Base-by-base conservation (phyloP, 2,113 vertebrate genomes). In the Clarias macrocephalus region DNA sequence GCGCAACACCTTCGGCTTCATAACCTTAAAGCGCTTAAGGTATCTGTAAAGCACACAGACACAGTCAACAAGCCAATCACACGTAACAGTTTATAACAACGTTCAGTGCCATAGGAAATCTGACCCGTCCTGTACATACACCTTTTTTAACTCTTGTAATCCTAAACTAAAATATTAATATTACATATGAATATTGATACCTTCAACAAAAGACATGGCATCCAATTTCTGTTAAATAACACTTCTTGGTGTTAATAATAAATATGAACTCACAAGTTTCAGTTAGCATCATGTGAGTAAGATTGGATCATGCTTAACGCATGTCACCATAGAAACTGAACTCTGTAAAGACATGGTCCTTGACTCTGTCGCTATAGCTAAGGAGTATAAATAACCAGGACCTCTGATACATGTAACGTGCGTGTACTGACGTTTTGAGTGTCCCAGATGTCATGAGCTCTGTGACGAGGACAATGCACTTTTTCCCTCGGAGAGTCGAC, bases 401-500 rank as follows among this genome's bases (percentile, higher is more conserved):
- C 13, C 59, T 76, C 57, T 54, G 86, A 56, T 80, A 80, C 18
- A 81, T 33, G 59, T 15, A 42, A 33, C 0, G 12, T 12, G 15
- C 42, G 28, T 23, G 57, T 56, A 85, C 95, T 93, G 88, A 99
- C 97, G 97, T 99, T 93, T 99, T 99, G 68, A 99, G 96, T 10
- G 97, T 99, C 90, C 97, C 97, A 2, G 97, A 99, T 63, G 97
- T 99, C 97, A 99, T 99, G 86, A 99, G 96, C 91, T 99, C 97
- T 5, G 97, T 99, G 82, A 99, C 97, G 30, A 99, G 94, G 15
- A 99, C 97, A 30, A 99, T 99, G 92, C 97, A 97, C 91, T 98
- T 98, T 93, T 97, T 99, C 84, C 97, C 97, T 76, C 97, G 96
- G 37, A 97, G 91, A 5, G 91, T 94, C 21, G 97, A 97, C 89